Percentiles rank a stretch among this genome's conserved stretches.
Conservation (phyloP, 2,113 vertebrate genomes). For the Microtus ochrogaster region DNA sequence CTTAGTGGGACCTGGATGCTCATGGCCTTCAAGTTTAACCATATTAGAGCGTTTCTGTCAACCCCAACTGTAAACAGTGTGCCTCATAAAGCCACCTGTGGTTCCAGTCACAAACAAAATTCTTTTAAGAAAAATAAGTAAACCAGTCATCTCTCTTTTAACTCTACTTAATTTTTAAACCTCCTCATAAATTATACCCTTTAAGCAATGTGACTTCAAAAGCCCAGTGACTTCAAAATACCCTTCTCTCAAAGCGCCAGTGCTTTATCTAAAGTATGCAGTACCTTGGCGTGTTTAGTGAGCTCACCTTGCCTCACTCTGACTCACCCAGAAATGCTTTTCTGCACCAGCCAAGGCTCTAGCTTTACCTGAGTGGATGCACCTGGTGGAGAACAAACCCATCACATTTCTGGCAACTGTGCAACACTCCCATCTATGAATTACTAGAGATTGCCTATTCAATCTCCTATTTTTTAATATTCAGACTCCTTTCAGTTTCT, state of each 20-base stretch:
- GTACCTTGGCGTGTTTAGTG: background rate
- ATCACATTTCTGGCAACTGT: background rate
- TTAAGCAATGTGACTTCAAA: background rate
- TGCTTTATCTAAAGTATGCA: background rate
- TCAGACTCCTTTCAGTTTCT: background rate
- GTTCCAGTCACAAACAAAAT: background rate
- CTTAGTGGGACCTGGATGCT: background rate
- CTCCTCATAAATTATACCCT: background rate
- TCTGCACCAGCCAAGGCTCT: background rate
- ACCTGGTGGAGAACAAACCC: background rate
- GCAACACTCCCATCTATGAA: background rate
- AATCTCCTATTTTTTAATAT: background rate
- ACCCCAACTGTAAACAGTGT: background rate
- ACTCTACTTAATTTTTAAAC: background rate
- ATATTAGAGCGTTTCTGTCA: background rate
- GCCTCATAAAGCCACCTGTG: background rate
- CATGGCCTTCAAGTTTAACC: background rate
- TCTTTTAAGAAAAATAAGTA: background rate
- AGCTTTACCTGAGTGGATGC: background rate
- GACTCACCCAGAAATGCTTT: background rate
- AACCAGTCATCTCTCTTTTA: no score
- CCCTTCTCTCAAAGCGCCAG: background rate
- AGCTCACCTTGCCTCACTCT: background rate
- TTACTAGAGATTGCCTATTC: background rate
- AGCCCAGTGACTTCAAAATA: background rate